These are phyloP conservation scores for Leptodirus hochenwartii DNA, from an alignment of 2,888 invertebrate species.

Conservation along the genomic window DNA sequence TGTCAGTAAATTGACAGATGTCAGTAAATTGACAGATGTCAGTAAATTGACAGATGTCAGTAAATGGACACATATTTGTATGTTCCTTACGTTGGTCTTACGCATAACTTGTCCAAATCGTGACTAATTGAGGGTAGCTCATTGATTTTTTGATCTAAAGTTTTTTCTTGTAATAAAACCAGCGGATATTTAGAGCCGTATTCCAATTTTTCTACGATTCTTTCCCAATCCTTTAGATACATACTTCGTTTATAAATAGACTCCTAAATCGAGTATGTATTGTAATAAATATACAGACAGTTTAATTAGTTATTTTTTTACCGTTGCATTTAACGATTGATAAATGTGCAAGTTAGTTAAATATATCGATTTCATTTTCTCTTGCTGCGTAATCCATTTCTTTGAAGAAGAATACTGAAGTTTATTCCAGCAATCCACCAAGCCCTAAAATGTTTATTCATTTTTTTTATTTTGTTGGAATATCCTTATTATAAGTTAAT, in stretches of 20 bases:
- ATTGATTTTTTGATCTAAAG: slow-evolving; percentile 17
- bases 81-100: slow-evolving; percentile 12
- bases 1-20: too few species aligned
- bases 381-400: not conserved
- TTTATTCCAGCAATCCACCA: slow-evolving; percentile 11
- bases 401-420: not conserved
- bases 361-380: too few species aligned
- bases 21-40: too few species aligned
- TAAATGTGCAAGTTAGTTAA: too few species aligned
- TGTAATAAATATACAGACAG: too few species aligned
- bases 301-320: too few species aligned
- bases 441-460: slow-evolving; percentile 8
- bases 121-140: slow-evolving; percentile 20
- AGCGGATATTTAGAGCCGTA: slow-evolving; percentile 17
- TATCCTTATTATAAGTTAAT: too few species aligned
- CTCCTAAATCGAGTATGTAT: slow-evolving; percentile 2
- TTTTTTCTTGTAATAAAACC: slow-evolving; percentile 16
- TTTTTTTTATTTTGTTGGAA: too few species aligned
- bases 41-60: too few species aligned
- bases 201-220: slow-evolving; percentile 6
- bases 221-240: not conserved
- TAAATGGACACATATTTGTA: too few species aligned
- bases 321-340: not conserved
- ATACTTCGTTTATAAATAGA: slow-evolving; percentile 1
- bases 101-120: slow-evolving; percentile 11